These are phyloP conservation scores for Hycleus phaleratus DNA, from an alignment of 1,140 invertebrate species.

Conservation along the genomic window DNA sequence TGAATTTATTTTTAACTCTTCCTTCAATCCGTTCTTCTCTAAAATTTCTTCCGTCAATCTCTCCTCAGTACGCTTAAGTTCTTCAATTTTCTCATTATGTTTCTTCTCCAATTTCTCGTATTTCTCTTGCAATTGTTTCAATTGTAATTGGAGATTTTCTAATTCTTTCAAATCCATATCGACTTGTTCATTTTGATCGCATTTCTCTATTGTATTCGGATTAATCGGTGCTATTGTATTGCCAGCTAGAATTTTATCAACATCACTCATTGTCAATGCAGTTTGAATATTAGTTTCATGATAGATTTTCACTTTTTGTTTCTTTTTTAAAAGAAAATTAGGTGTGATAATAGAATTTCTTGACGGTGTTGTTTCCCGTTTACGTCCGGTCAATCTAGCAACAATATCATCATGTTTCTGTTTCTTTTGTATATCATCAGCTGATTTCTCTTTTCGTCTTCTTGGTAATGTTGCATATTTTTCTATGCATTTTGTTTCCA, in stretches of 20 bases:
- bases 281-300: slow-evolving; percentile 70
- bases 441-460: slow-evolving; percentile 49
- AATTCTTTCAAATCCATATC: slow-evolving; percentile 55
- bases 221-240: slow-evolving; percentile 40
- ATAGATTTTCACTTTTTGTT: slow-evolving; percentile 61
- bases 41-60: slow-evolving; percentile 55
- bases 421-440: slow-evolving; percentile 39
- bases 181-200: slow-evolving; percentile 54
- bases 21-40: slow-evolving; percentile 60
- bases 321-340: slow-evolving; percentile 39
- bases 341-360: slow-evolving; percentile 27
- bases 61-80: slow-evolving; percentile 44
- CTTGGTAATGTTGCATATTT: slow-evolving; percentile 70
- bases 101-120: slow-evolving; percentile 34
- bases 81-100: slow-evolving; percentile 41
- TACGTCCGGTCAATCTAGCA: slow-evolving; percentile 30
- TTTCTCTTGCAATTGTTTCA: slow-evolving; percentile 42
- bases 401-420: slow-evolving; percentile 40
- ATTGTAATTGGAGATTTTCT: slow-evolving; percentile 49
- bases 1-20: slow-evolving; percentile 64
- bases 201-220: slow-evolving; percentile 35
- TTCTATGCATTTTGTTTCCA: slow-evolving; percentile 51
- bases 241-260: slow-evolving; percentile 61
- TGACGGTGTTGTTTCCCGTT: slow-evolving; percentile 37
- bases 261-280: slow-evolving; percentile 58